Base-by-base conservation (phyloP, 92 coral and sea anemone species). In the Zoanthus sociatus region DNA sequence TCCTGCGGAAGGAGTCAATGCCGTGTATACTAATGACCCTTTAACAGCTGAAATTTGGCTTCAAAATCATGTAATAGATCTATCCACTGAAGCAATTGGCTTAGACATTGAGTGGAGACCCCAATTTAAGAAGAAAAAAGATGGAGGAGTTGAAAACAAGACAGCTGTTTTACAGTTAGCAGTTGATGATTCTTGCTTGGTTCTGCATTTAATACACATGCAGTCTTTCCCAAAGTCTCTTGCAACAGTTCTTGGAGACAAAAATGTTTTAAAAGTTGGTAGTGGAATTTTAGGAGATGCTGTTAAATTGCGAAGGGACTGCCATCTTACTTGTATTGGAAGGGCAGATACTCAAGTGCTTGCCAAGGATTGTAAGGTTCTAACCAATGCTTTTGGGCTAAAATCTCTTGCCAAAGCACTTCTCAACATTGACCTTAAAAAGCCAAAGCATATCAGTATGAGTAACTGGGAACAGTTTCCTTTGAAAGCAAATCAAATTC, bases 81-180 rank as follows among this genome's bases (percentile, higher is more conserved):
- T 74, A 33, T 87, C 90, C 15, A 90, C 86, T 6, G 8, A 17
- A 6, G 96, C 93, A 16, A 66, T 96, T 44, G 98, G 98, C 82
- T 90, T 96, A 15, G 98, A 96, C 48, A 96, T 96, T 44, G 98
- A 94, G 76, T 96, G 98, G 98, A 96, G 87, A 64, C 98, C 98
- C 1, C 98, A 96, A 92, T 93, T 94, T 86, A 87, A 89, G 51
- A 96, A 93, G 89, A 93, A 93, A 82, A 92, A 92, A 85, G 30
- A 84, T 5, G 98, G 98, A n/a, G 98, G 98, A 66, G 89, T 71
- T 11, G 95, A 91, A 76, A 92, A 94, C 87, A 92, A 89, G 84
- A 93, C 98, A 17, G 98, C 98, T 20, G 98, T 94, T 33, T 30
- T 96, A 46, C 98, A 96, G 90, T 56, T 96, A 33, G 94, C 95